Percentiles rank a stretch among this genome's conserved stretches.
phyloP scores from a whole-genome alignment of 2,888 invertebrate genomes.

The Drosophila multiciliata region DNA sequence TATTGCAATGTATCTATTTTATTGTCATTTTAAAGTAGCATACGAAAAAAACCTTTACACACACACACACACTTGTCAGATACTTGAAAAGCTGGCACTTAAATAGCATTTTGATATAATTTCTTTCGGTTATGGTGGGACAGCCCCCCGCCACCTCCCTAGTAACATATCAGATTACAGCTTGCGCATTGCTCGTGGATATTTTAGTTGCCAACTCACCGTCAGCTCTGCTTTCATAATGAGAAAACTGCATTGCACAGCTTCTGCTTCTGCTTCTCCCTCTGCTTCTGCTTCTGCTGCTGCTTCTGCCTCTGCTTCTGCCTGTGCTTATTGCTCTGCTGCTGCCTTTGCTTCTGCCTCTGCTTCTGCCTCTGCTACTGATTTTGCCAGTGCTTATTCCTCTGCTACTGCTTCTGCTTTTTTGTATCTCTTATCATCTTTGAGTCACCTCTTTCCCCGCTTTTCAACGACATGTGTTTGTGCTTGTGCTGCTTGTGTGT shows the following conservation, averaged over 20 bases:
- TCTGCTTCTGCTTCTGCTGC: not conserved
- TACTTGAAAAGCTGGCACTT: slow-evolving; percentile 16
- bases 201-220: slow-evolving; percentile 61
- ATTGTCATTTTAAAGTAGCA: slow-evolving; percentile 19
- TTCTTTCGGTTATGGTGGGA: slow-evolving; percentile 27
- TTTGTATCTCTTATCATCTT: slow-evolving; percentile 12
- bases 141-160: slow-evolving; percentile 3
- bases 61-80: not conserved
- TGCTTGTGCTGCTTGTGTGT: slow-evolving; percentile 4
- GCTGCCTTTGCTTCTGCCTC: not conserved
- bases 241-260: slow-evolving; percentile 63
- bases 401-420: not conserved
- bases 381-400: not conserved
- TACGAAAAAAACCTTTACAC: not conserved
- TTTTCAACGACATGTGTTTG: not conserved
- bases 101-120: slow-evolving; percentile 36
- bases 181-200: slow-evolving; percentile 35
- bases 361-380: not conserved
- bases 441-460: not conserved
- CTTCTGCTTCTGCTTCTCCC: not conserved
- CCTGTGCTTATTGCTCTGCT: not conserved
- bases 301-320: not conserved
- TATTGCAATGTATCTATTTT: slow-evolving; percentile 16
- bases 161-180: slow-evolving; percentile 44
- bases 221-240: slow-evolving; percentile 57